A percentile compares a stretch with the other conserved stretches of the same genome.
Evolutionary conservation across 2,888 invertebrate species (phyloP).

Genomic region (Pyrochroa serraticornis): DNA sequence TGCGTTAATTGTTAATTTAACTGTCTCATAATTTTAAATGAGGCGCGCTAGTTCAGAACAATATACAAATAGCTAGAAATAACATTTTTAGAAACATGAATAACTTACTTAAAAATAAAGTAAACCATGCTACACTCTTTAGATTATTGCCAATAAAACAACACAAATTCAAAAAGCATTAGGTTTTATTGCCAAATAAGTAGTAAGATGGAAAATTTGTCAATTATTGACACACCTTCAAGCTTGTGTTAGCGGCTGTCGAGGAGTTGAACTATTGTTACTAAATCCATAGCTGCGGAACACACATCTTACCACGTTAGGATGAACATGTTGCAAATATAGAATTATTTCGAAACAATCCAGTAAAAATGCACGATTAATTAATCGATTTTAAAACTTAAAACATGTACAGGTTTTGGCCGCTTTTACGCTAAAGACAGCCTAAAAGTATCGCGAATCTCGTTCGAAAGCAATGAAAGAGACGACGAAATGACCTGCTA

Average conservation of each 20-base stretch:
- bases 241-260: constrained; percentile 3
- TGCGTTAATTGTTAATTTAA: constrained; percentile 19
- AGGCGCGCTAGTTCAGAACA: constrained; percentile 24
- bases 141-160: constrained; percentile 32
- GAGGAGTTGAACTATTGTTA: constrained; percentile 9
- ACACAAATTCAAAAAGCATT: constrained; percentile 24
- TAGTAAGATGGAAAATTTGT: constrained; percentile 6
- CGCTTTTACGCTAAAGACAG: constrained; percentile 15
- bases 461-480: constrained; percentile 37
- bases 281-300: constrained; percentile 22
- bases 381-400: constrained; percentile 26
- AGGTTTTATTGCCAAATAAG: constrained; percentile 22
- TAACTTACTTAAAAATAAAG: constrained; percentile 34
- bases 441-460: constrained; percentile 25
- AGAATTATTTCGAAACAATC: constrained; percentile 16
- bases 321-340: constrained; percentile 29
- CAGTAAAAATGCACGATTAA: constrained; percentile 6
- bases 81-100: constrained; percentile 34
- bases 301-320: constrained; percentile 41
- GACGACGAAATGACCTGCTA: constrained; percentile 44
- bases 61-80: constrained; percentile 32
- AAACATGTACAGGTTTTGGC: constrained; percentile 15
- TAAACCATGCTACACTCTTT: constrained; percentile 27
- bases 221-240: constrained; percentile 5
- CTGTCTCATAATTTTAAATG: constrained; percentile 11